Evolutionary conservation across 2,888 invertebrate genomes (phyloP).

Genomic region (Caenorhabditis sinica): DNA sequence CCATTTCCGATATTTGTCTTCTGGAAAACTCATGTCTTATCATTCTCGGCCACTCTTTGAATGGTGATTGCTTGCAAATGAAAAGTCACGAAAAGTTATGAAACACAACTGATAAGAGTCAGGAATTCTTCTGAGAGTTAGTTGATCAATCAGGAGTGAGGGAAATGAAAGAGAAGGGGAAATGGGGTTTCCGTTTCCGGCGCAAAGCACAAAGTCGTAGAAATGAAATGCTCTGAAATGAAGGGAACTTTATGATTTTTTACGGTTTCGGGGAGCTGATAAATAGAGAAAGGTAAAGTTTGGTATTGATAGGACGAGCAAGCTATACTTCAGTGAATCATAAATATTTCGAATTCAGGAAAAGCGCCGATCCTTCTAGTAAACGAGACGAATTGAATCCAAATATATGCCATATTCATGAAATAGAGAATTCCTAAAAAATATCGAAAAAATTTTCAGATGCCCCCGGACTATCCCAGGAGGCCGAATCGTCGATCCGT

Average conservation of each 20-base stretch:
- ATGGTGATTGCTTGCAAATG: neutral
- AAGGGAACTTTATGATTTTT: no score
- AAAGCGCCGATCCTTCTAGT: no score
- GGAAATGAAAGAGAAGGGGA: neutral
- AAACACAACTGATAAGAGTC: slow-evolving; percentile 11
- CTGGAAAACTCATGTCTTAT: slow-evolving; percentile 17
- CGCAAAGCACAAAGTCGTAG: slow-evolving; percentile 19
- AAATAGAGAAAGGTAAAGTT: neutral
- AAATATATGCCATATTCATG: neutral
- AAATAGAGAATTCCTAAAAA: neutral
- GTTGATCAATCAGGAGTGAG: neutral
- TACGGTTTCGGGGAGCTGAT: neutral
- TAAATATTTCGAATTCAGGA: no score
- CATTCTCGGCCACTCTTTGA: neutral
- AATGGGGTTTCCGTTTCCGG: slow-evolving; percentile 55
- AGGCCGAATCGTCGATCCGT: slow-evolving; percentile 70
- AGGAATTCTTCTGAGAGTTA: slow-evolving; percentile 4
- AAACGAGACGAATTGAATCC: neutral
- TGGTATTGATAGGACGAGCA: no score
- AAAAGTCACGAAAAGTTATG: slow-evolving; percentile 1
- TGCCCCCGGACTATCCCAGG: slow-evolving; percentile 70
- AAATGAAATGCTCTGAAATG: no score
- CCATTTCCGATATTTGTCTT: neutral
- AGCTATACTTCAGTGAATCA: no score
- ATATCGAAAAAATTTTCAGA: no score